phyloP scores from a whole-genome alignment of 2,888 invertebrate species.

The Drosophila mettleri region DNA sequence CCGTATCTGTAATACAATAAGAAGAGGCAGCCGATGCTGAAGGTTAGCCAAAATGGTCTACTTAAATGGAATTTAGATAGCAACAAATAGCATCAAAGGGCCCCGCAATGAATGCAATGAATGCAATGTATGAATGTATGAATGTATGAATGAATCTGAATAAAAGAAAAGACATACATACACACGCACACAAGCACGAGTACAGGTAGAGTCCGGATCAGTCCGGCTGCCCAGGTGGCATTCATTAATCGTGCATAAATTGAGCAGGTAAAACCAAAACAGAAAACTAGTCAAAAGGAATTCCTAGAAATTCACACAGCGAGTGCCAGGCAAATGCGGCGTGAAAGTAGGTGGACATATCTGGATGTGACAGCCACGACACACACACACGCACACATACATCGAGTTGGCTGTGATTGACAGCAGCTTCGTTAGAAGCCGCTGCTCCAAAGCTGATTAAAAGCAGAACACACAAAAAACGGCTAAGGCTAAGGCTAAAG shows the following conservation, averaged over 20 bases:
- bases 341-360: constrained; percentile 80
- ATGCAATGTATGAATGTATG: no score
- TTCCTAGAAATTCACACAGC: constrained; percentile 28
- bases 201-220: constrained; percentile 20
- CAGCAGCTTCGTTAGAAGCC: constrained; percentile 66
- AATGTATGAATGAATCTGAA: constrained; percentile 57
- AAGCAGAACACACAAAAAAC: constrained; percentile 21
- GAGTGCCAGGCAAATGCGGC: constrained; percentile 42
- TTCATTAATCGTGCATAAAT: constrained; percentile 80
- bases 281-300: constrained; percentile 10
- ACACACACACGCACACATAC: constrained; percentile 18
- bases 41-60: constrained; percentile 50
- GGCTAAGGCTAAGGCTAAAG: constrained; percentile 13
- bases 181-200: background rate
- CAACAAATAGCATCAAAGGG: constrained; percentile 41
- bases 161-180: constrained; percentile 11
- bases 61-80: constrained; percentile 52
- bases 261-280: constrained; percentile 53
- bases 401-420: constrained; percentile 27
- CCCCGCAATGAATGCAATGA: constrained; percentile 27
- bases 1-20: constrained; percentile 88
- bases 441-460: constrained; percentile 71
- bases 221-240: constrained; percentile 65
- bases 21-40: background rate
- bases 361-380: constrained; percentile 60